A percentile compares a stretch with the other conserved stretches of the same genome.
phyloP scores from a whole-genome alignment of 1,140 invertebrate species.

The Contarinia nasturtii region DNA sequence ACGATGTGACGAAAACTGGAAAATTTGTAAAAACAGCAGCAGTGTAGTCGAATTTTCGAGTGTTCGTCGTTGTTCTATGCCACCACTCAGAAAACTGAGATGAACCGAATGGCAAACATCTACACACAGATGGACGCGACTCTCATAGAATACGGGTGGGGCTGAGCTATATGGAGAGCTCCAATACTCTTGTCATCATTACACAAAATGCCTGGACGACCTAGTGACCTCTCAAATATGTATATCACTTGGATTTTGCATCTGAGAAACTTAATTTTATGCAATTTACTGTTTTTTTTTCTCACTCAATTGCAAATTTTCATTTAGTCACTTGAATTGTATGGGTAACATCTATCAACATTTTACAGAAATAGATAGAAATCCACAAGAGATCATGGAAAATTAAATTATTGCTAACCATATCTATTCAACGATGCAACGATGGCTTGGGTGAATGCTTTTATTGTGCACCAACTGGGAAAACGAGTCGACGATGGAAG shows the following conservation, averaged over 20 bases:
- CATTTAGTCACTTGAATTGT: no score
- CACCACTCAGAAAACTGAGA: no score
- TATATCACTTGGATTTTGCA: no score
- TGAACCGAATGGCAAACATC: slow-evolving; percentile 8
- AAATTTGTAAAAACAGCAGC: slow-evolving; percentile 4
- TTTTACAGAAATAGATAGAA: neutral
- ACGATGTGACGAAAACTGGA: slow-evolving; percentile 2
- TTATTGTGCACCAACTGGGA: neutral
- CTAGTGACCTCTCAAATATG: slow-evolving; percentile 4
- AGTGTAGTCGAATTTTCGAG: slow-evolving; percentile 5
- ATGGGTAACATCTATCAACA: no score
- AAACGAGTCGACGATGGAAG: neutral
- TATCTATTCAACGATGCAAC: neutral
- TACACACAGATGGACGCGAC: slow-evolving; percentile 15
- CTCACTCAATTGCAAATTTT: no score
- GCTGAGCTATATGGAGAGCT: neutral
- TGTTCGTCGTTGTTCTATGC: neutral
- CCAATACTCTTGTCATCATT: neutral
- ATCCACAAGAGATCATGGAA: slow-evolving; percentile 9
- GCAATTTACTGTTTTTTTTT: no score
- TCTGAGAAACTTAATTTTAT: no score
- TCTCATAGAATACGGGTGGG: no score
- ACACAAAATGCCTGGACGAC: slow-evolving; percentile 2
- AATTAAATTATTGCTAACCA: slow-evolving; percentile 10
- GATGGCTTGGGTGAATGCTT: no score